These are phyloP conservation scores for Copidosoma floridanum DNA, from an alignment of 1,140 invertebrate genomes.

Conservation along the genomic window DNA sequence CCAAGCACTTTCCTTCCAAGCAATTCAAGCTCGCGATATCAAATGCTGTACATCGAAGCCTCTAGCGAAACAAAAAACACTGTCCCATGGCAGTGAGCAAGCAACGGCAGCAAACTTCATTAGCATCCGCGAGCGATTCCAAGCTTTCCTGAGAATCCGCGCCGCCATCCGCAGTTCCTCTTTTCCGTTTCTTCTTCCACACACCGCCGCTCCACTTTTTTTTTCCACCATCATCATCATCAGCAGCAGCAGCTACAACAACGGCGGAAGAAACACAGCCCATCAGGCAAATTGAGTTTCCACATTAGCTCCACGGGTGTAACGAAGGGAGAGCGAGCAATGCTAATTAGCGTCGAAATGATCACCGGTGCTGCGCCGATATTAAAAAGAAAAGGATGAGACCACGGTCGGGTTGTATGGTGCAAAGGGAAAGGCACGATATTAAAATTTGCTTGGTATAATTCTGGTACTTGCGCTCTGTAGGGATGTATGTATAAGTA, in stretches of 20 bases:
- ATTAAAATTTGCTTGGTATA: too few species aligned
- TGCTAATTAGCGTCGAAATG: constrained; percentile 20
- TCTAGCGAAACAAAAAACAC: too few species aligned
- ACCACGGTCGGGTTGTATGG: too few species aligned
- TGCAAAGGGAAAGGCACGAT: neutral
- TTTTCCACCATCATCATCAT: too few species aligned
- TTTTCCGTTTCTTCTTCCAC: neutral
- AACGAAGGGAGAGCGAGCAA: too few species aligned
- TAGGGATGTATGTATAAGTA: constrained; percentile 12
- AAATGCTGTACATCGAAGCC: constrained; percentile 6
- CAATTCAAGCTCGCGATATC: neutral
- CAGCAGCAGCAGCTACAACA: too few species aligned
- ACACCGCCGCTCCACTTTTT: too few species aligned
- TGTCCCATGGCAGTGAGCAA: too few species aligned
- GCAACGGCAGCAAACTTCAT: too few species aligned
- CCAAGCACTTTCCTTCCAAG: too few species aligned
- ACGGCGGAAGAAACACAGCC: too few species aligned
- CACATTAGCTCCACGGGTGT: neutral
- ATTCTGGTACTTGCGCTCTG: too few species aligned
- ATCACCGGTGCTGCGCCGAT: neutral
- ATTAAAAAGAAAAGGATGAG: constrained; percentile 3
- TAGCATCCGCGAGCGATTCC: neutral
- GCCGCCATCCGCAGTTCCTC: neutral
- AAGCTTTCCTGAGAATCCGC: neutral
- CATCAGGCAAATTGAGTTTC: constrained; percentile 11